Evolutionary conservation across 2,113 vertebrate genomes (phyloP), one percentile per base, ranked within the genome.

Genomic region (Elanoides forficatus): DNA sequence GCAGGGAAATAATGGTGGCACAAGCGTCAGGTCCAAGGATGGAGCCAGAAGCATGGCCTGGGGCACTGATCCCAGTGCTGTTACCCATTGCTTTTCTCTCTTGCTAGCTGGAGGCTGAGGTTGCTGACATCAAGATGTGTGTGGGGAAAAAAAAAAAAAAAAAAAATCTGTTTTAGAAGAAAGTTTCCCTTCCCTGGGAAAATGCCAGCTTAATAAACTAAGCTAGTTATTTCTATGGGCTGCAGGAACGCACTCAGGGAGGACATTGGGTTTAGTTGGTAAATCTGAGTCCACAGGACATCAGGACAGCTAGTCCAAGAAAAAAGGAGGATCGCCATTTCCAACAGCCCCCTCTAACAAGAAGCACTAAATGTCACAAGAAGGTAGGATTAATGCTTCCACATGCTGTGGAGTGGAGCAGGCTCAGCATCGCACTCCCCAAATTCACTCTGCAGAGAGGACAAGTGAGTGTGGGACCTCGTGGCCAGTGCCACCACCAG

Each of bases 381-480:
- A 9, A 82, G 55, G 42, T 62, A 83, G 52, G 81, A 52, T 30
- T 22, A 71, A 90, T 19, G 48, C 17, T 43, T 60, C 75, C 36
- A 34, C 5, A 2, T 32, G 55, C 14, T 5, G 1, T 9, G 23
- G 81, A 60, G 40, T 2, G 5, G 36, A 92, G 50, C 2, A 4
- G 50, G 62, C 27, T 84, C 20, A 38, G 73, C 68, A 58, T 2
- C 0, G 0, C 30, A 6, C 20, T 72, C 47, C 45, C 8, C 0
- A 3, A 72, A 62, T 34, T 45, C 0, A 0, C 27, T 22, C 50
- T 15, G 12, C 27, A 59, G 42, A 81, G 68, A 53, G 27, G 38
- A 50, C 29, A 63, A n/a, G 23, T 0, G 0, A 81, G 55, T 0
- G 0, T 26, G 27, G 38, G 38, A 73, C 29, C 38, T 59, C 9